Conservation (phyloP, 2,113 vertebrate genomes). For the Grantiella picta region DNA sequence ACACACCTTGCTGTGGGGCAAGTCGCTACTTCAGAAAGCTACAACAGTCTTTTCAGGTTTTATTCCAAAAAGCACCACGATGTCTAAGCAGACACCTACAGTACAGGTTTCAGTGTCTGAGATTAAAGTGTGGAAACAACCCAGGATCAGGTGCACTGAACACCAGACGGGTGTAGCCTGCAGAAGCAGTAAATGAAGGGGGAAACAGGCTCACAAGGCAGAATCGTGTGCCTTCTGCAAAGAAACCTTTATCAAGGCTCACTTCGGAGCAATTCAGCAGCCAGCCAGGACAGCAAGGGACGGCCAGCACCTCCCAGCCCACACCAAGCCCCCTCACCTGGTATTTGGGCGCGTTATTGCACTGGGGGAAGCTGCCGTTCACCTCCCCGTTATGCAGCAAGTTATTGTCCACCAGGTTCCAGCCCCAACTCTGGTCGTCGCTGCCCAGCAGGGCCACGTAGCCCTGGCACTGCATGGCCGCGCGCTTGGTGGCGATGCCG, state of each 20-base stretch:
- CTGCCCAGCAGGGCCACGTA: slow-evolving; percentile 96
- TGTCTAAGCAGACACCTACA: neutral
- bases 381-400: slow-evolving; percentile 97
- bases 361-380: slow-evolving; percentile 96
- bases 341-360: slow-evolving; percentile 98
- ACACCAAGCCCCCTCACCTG: slow-evolving; percentile 77
- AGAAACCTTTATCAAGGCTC: neutral
- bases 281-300: neutral
- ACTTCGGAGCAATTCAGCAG: neutral
- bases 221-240: neutral
- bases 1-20: neutral
- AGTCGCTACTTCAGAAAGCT: neutral
- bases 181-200: neutral
- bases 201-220: neutral
- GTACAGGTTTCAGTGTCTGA: neutral
- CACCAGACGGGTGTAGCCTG: neutral
- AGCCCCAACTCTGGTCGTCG: slow-evolving; percentile 99
- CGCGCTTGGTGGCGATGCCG: slow-evolving; percentile 94
- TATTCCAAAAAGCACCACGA: neutral
- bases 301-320: neutral
- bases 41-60: neutral
- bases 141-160: neutral
- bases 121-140: neutral
- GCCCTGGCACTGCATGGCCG: slow-evolving; percentile 96
- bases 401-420: slow-evolving; percentile 99